phyloP scores from a whole-genome alignment of 1,140 invertebrate species.

The Sycophaga agraensis region DNA sequence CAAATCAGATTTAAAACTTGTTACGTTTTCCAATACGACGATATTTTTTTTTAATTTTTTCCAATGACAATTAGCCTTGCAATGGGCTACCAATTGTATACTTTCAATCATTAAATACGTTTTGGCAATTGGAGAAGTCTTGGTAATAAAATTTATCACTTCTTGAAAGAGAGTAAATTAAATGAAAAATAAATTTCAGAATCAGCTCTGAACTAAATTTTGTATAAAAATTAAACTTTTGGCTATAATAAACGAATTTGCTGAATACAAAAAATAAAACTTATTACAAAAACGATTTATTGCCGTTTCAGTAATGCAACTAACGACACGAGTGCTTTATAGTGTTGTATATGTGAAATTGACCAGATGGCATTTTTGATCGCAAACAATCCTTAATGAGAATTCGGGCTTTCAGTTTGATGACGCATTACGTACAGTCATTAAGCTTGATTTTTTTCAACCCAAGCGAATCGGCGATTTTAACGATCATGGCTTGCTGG shows the following conservation, averaged over 20 bases:
- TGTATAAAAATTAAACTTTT: too few species aligned
- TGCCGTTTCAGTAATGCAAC: background rate
- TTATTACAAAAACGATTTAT: slow-evolving; percentile 14
- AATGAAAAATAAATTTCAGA: too few species aligned
- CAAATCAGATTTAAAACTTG: too few species aligned
- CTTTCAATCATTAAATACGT: too few species aligned
- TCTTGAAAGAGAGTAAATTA: too few species aligned
- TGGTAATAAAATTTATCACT: too few species aligned
- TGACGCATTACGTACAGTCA: slow-evolving; percentile 6
- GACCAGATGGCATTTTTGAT: slow-evolving; percentile 20
- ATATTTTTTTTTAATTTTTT: too few species aligned
- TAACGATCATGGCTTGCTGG: background rate
- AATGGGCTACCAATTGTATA: too few species aligned
- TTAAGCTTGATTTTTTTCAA: slow-evolving; percentile 12
- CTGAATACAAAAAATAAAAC: background rate
- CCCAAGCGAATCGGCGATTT: background rate
- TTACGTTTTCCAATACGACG: too few species aligned
- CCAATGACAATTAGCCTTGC: too few species aligned
- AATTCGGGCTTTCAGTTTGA: slow-evolving; percentile 10
- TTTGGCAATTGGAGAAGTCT: too few species aligned
- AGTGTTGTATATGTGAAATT: slow-evolving; percentile 23
- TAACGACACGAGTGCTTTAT: background rate
- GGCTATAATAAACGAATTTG: background rate
- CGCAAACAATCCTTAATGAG: slow-evolving; percentile 19
- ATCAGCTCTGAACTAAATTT: too few species aligned